Evolutionary conservation across 1,140 invertebrate genomes (phyloP).

Genomic region (Cyclina sinensis): DNA sequence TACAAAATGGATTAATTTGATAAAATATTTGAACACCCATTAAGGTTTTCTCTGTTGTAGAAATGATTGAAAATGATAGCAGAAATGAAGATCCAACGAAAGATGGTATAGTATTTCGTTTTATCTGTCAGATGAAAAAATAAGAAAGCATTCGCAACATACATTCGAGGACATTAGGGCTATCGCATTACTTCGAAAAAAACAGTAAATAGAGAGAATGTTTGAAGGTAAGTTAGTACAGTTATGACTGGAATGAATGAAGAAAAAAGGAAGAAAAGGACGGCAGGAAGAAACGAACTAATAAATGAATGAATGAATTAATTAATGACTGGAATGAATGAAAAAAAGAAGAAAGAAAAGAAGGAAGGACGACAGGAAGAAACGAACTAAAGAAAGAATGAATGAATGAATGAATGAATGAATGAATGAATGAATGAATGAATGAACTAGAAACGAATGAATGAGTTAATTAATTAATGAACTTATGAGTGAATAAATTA

Average conservation of each 20-base stretch:
- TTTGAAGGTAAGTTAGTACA: conserved; percentile 6
- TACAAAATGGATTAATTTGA: conserved; percentile 64
- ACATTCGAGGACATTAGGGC: conserved; percentile 17
- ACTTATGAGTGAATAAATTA: neutral
- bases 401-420: neutral
- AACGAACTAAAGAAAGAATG: neutral
- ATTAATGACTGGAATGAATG: neutral
- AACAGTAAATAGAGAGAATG: neutral
- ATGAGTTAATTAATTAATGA: neutral
- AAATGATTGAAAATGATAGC: conserved; percentile 29
- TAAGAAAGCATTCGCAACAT: neutral
- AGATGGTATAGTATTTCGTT: neutral
- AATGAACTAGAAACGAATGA: neutral
- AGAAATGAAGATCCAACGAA: neutral
- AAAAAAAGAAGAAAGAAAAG: neutral
- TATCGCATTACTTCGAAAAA: conserved; percentile 45
- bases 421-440: neutral
- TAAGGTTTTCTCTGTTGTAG: neutral
- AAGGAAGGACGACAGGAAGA: neutral
- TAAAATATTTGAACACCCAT: conserved; percentile 54
- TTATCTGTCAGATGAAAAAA: conserved; percentile 47
- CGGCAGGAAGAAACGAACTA: neutral
- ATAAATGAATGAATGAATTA: neutral
- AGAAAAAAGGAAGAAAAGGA: neutral
- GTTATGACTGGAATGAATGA: neutral